These are phyloP conservation scores for Petrophora chlorosata DNA, from an alignment of 2,888 invertebrate species.

Conservation along the genomic window DNA sequence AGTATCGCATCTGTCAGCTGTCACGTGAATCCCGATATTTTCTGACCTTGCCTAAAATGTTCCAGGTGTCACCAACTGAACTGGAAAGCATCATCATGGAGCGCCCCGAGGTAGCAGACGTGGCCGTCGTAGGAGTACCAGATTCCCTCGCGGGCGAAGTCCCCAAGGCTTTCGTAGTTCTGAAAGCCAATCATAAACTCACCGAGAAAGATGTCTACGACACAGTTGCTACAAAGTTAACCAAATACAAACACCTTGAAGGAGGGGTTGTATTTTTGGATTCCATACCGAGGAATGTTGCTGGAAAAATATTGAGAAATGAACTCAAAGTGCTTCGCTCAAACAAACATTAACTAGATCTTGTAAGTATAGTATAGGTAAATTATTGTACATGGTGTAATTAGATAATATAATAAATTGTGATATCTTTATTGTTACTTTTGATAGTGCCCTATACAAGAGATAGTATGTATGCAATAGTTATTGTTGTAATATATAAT, in stretches of 20 bases:
- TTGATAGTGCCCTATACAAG: background rate
- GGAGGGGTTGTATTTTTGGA: constrained; percentile 88
- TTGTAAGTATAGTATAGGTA: constrained; percentile 11
- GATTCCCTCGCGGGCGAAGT: constrained; percentile 89
- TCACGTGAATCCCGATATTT: no score
- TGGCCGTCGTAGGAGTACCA: constrained; percentile 90
- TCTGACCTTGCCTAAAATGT: no score
- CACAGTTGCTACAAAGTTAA: constrained; percentile 86
- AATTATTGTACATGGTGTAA: constrained; percentile 37
- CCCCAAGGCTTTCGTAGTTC: constrained; percentile 89
- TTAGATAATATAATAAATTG: constrained; percentile 35
- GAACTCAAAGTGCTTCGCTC: constrained; percentile 83
- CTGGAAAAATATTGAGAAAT: constrained; percentile 90
- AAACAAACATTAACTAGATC: constrained; percentile 39
- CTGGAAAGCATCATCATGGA: constrained; percentile 90
- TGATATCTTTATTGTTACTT: constrained; percentile 27
- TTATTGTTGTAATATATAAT: no score
- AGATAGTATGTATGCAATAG: background rate
- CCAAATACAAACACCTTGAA: constrained; percentile 88
- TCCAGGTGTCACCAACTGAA: constrained; percentile 93
- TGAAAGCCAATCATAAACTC: constrained; percentile 79
- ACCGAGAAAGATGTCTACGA: constrained; percentile 83
- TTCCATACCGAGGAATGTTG: constrained; percentile 88
- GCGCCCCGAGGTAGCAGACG: constrained; percentile 88
- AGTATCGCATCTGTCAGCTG: no score